Conservation (phyloP, 2,888 invertebrate species). For the Drosophila affinis region DNA sequence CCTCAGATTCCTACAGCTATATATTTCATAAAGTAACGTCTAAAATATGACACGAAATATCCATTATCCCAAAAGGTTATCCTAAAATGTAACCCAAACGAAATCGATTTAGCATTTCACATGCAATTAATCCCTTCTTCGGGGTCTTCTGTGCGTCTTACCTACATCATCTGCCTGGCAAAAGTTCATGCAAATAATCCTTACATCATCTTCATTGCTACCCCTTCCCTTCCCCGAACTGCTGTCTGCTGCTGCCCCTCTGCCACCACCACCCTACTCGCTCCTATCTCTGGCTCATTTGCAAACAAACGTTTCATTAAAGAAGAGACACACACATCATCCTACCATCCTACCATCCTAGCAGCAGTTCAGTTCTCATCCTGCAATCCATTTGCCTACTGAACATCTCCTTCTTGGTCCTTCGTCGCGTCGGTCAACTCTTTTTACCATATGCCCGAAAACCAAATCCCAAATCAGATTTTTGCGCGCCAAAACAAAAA, state of each 20-base stretch:
- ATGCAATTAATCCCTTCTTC: constrained; percentile 30
- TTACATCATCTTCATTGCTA: constrained; percentile 5
- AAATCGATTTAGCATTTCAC: constrained; percentile 30
- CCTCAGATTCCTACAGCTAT: too few relatives aligned
- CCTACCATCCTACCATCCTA: constrained; percentile 9
- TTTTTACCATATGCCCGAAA: constrained; percentile 71
- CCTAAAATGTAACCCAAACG: background rate
- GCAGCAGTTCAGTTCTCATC: background rate
- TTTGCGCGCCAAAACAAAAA: constrained; percentile 80
- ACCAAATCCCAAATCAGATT: constrained; percentile 35
- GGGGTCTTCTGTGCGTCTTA: constrained; percentile 3
- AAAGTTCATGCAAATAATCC: constrained; percentile 44
- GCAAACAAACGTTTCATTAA: constrained; percentile 48
- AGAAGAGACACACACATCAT: constrained; percentile 25
- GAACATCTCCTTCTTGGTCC: background rate
- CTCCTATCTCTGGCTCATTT: constrained; percentile 25
- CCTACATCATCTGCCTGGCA: constrained; percentile 36
- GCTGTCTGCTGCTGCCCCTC: background rate
- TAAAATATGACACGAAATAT: background rate
- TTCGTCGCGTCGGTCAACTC: constrained; percentile 64
- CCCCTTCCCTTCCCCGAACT: background rate
- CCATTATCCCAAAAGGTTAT: background rate
- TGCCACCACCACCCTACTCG: constrained; percentile 9
- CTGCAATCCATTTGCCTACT: constrained; percentile 41
- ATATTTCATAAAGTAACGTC: background rate